Base-by-base conservation (phyloP, 2,797 vertebrate species). In the Clarias fuscus region DNA sequence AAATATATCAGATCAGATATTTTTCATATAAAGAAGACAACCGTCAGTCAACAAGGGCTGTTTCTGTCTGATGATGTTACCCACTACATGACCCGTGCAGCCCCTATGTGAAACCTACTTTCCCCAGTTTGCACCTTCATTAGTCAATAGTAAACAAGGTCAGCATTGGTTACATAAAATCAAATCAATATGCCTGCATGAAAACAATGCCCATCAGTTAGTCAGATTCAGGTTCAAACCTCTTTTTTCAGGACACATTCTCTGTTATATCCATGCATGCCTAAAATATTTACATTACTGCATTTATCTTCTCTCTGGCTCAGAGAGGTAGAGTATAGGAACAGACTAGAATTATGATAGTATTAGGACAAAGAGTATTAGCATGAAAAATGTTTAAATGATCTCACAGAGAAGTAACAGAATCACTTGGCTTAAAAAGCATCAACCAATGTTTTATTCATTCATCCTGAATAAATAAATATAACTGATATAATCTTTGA, bases 81-180 rank as follows among this genome's bases (percentile, higher is more conserved):
- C 37, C 11, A 18, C 24, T 43, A 5, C 24, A 81, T 81, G 37
- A 81, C 20, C 20, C 14, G 14, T 43, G 59, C 58, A 64, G 17
- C 37, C 6, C 22, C n/a, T 27, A 80, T 48, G 84, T 86, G 11
- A 82, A 78, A 11, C 64, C 20, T 30, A 65, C 13, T 62, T 40
- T 58, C 27, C 37, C 59, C 61, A 71, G 70, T 61, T n/a, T 85
- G 73, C 86, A 43, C 20, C 22, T 72, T 17, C 27, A 83, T 75
- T 22, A 68, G 56, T 75, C 86, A 71, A 80, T 71, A 17, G 48
- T 3, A 85, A 59, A 27, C 79, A 85, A 88, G 84, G 87, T 86
- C 90, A 68, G 40, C 11, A 40, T 53, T 73, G 82, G 73, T 87
- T 88, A 86, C 22, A 84, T 85, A 86, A 87, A 87, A 67, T 81